Evolutionary conservation across 2,888 invertebrate genomes (phyloP), one percentile per base, ranked within the genome.

Genomic region (Choristoneura rosaceana): DNA sequence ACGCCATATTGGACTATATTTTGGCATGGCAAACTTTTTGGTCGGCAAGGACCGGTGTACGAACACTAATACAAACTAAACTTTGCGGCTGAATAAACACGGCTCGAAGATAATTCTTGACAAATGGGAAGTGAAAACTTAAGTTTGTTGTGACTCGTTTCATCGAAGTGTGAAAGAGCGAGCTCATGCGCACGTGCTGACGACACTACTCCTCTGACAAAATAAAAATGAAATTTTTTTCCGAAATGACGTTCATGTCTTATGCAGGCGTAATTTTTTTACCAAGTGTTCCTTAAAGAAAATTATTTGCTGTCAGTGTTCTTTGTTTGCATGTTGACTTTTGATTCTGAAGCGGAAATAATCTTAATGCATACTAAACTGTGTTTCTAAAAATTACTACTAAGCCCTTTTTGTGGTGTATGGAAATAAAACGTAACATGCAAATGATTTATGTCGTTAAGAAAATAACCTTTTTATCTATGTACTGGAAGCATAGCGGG

Each of bases 1-100:
- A 74, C 74, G 78, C 78, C 81, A 81, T 77, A 75, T 73, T 65
- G 79, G 77, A 79, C 76, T 75, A 76, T 64, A 73, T 64, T 74
- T 78, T 82, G 74, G 70, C 64, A 64, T 69, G 64, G 73, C 69
- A 60, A 55, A 68, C 63, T 63, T 68, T 68, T 67, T 25, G 25
- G 15, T 45, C 55, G 61, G 38, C 34, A 62, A 58, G 67, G 67
- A 47, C 17, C 66, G 34, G 58, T 64, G 55, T 62, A 59, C 52
- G 59, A 14, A 62, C 45, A 45, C 10, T 55, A 3, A 41, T 15
- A 34, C 67, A 68, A 68, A 50, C 15, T 63, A 60, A 65, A n/a
- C 4, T 15, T 47, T 71, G 25, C 47, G 1, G 25, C 4, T 41
- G 25, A 34, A 25, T 15, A 64, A 50, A 50, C 50, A 10, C 9